These are phyloP conservation scores for Mobula hypostoma DNA, from an alignment of 2,113 vertebrate genomes.

Conservation along the genomic window DNA sequence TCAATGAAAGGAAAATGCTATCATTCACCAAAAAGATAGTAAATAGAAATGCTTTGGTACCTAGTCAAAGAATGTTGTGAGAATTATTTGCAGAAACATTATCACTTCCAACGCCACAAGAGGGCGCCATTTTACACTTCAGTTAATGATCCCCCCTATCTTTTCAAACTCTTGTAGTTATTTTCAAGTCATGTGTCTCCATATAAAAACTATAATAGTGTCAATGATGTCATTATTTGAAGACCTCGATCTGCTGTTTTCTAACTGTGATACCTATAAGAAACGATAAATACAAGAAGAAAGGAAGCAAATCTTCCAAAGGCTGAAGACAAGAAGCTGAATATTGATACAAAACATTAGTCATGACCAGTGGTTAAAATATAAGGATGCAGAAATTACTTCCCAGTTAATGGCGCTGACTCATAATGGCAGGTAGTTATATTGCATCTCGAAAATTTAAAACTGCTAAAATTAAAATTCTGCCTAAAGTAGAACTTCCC, in stretches of 20 bases:
- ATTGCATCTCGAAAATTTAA: too few species aligned
- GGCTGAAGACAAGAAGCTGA: neutral
- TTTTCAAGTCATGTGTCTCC: neutral
- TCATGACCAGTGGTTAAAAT: neutral
- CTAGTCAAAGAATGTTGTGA: neutral
- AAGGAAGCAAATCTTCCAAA: neutral
- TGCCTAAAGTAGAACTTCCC: too few species aligned
- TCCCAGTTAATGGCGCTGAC: too few species aligned
- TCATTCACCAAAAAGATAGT: neutral
- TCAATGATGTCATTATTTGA: neutral
- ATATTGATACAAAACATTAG: neutral
- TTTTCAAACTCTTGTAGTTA: neutral
- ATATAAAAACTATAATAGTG: neutral
- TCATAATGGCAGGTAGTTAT: too few species aligned
- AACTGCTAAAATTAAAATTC: neutral
- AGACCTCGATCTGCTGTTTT: neutral
- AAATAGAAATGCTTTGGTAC: neutral
- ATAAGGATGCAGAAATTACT: neutral
- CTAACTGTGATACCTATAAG: neutral
- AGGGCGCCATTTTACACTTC: constrained; percentile 8
- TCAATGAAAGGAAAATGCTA: neutral
- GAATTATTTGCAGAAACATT: neutral
- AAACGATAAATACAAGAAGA: neutral
- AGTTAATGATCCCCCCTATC: neutral
- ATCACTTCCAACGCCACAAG: neutral